phyloP scores from a whole-genome alignment of 1,140 invertebrate genomes.

The Penaeus vannamei region DNA sequence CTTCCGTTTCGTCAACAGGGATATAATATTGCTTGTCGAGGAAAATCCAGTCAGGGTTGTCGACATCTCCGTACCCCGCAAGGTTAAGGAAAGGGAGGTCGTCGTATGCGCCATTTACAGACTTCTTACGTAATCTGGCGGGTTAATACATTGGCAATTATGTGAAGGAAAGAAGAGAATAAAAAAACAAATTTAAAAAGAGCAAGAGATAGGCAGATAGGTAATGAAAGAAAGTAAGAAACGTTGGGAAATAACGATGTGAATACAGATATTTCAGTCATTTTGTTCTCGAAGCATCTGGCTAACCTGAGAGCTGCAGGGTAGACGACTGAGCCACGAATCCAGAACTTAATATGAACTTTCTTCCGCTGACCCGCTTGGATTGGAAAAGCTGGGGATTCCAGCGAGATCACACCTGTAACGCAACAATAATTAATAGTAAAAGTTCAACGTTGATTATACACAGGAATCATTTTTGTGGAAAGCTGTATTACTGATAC shows the following conservation, averaged over 20 bases:
- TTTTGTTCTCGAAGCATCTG: too few species aligned
- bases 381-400: conserved; percentile 38
- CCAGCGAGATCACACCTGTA: conserved; percentile 55
- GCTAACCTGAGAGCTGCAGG: conserved; percentile 47
- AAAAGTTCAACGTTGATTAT: neutral
- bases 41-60: conserved; percentile 16
- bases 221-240: too few species aligned
- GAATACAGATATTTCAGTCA: too few species aligned
- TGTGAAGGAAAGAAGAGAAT: too few species aligned
- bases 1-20: neutral
- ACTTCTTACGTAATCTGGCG: conserved; percentile 9
- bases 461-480: too few species aligned
- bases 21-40: conserved; percentile 2
- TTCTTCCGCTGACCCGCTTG: neutral
- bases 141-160: too few species aligned
- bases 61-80: neutral
- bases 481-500: too few species aligned
- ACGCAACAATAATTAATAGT: neutral
- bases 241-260: too few species aligned
- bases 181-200: too few species aligned
- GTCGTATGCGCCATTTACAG: neutral
- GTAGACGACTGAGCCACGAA: conserved; percentile 39
- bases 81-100: conserved; percentile 12
- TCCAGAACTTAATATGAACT: conserved; percentile 23
- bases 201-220: too few species aligned